Percentiles rank a stretch among this genome's conserved stretches.
phyloP scores from a whole-genome alignment of 2,888 invertebrate genomes.

The Ormyrus rosae region DNA sequence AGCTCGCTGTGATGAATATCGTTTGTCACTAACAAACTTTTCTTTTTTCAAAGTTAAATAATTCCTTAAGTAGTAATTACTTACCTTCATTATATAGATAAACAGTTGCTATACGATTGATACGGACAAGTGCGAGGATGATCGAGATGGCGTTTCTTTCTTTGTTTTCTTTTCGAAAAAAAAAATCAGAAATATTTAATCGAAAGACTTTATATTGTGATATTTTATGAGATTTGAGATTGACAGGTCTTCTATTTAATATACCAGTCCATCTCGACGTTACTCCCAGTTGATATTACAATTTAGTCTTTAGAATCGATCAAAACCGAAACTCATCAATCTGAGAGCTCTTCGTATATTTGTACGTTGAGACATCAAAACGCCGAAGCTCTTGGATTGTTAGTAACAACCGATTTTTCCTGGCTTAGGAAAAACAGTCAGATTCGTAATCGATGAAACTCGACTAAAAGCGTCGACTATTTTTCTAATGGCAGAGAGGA shows the following conservation, averaged over 20 bases:
- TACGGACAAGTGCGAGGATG: slow-evolving; percentile 19
- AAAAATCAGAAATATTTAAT: background rate
- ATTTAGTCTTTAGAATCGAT: slow-evolving; percentile 19
- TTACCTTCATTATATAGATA: slow-evolving; percentile 22
- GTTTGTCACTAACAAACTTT: slow-evolving; percentile 58
- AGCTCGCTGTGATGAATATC: slow-evolving; percentile 72
- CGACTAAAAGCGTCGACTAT: background rate
- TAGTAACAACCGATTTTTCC: slow-evolving; percentile 18
- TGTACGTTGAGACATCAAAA: background rate
- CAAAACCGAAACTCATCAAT: slow-evolving; percentile 7
- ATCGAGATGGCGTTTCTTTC: slow-evolving; percentile 28
- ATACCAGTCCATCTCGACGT: slow-evolving; percentile 34
- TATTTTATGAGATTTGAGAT: background rate
- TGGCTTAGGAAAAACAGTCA: background rate
- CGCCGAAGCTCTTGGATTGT: slow-evolving; percentile 18
- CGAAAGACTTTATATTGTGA: slow-evolving; percentile 29
- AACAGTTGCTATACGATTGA: background rate
- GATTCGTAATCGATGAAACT: slow-evolving; percentile 23
- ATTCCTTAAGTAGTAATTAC: slow-evolving; percentile 20
- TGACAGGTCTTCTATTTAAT: slow-evolving; percentile 5
- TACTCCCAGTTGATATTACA: slow-evolving; percentile 21
- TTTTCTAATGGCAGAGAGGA: background rate
- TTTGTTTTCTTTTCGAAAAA: background rate
- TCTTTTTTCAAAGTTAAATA: slow-evolving; percentile 12
- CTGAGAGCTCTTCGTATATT: slow-evolving; percentile 17